Percentiles rank a stretch among this genome's conserved stretches.
Conservation (phyloP, 2,797 vertebrate species). For the Poeciliopsis paucimaculata region DNA sequence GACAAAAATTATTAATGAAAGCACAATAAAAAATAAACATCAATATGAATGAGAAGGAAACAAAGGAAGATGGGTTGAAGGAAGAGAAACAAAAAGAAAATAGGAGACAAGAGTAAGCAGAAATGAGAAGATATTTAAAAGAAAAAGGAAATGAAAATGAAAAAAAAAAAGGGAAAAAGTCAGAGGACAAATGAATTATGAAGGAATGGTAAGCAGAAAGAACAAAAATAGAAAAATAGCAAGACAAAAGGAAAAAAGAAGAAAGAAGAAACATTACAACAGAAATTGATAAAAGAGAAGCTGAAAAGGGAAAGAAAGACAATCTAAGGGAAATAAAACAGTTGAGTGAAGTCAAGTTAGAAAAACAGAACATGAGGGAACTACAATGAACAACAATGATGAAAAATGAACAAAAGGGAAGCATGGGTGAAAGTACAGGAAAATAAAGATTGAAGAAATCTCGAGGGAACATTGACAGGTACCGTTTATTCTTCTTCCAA, state of each 20-base stretch:
- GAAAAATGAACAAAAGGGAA: background rate
- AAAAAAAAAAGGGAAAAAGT: background rate
- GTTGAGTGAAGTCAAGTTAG: background rate
- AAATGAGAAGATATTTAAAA: background rate
- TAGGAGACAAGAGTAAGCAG: background rate
- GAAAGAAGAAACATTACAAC: background rate
- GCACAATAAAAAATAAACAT: background rate
- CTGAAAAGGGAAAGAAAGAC: background rate
- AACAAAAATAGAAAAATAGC: background rate
- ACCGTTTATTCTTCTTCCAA: slow-evolving; percentile 99
- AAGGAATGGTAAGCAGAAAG: background rate
- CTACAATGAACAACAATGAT: background rate
- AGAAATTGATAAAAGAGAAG: background rate
- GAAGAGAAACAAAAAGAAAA: background rate
- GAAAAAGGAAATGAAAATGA: background rate
- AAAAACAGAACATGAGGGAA: background rate
- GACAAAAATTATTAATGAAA: background rate
- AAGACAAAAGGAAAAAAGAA: background rate
- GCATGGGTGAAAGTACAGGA: background rate
- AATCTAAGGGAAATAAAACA: background rate
- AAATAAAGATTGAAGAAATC: background rate
- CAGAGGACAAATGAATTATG: background rate
- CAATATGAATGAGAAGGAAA: background rate
- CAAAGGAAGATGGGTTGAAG: background rate
- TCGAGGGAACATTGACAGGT: background rate